Percentiles rank a stretch among this genome's conserved stretches.
Conservation (phyloP, 2,888 invertebrate species). For the Cyclophora albipunctata region DNA sequence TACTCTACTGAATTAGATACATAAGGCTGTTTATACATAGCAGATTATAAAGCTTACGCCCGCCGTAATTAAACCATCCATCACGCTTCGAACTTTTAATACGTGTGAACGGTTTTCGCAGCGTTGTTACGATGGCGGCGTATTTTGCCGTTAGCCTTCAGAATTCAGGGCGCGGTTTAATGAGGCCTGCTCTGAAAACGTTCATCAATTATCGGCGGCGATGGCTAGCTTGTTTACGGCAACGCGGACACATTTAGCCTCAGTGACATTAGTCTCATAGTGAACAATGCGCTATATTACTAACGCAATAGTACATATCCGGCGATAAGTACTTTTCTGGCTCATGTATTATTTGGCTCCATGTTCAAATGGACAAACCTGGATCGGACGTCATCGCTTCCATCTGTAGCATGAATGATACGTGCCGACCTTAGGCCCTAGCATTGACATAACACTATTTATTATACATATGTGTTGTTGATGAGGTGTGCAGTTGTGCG, state of each 20-base stretch:
- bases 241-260: constrained; percentile 67
- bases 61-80: constrained; percentile 28
- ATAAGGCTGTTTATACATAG: constrained; percentile 11
- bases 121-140: constrained; percentile 27
- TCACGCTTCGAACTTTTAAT: constrained; percentile 23
- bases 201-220: constrained; percentile 70
- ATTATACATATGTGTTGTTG: constrained; percentile 20
- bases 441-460: constrained; percentile 14
- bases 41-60: constrained; percentile 18
- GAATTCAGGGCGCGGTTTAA: constrained; percentile 68
- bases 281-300: constrained; percentile 33
- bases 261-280: constrained; percentile 54
- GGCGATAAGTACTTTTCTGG: constrained; percentile 13
- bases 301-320: constrained; percentile 31
- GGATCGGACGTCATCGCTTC: constrained; percentile 11
- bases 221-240: constrained; percentile 66
- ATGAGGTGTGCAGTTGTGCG: constrained; percentile 30
- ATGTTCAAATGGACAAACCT: constrained; percentile 7
- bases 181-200: constrained; percentile 67
- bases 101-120: constrained; percentile 22
- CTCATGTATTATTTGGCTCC: constrained; percentile 9
- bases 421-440: constrained; percentile 16
- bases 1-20: not conserved
- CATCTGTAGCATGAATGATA: constrained; percentile 16
- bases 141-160: constrained; percentile 58